A percentile compares a stretch with the other conserved stretches of the same genome.
Conservation (phyloP, 2,797 vertebrate species). For the Intellagama lesueurii region DNA sequence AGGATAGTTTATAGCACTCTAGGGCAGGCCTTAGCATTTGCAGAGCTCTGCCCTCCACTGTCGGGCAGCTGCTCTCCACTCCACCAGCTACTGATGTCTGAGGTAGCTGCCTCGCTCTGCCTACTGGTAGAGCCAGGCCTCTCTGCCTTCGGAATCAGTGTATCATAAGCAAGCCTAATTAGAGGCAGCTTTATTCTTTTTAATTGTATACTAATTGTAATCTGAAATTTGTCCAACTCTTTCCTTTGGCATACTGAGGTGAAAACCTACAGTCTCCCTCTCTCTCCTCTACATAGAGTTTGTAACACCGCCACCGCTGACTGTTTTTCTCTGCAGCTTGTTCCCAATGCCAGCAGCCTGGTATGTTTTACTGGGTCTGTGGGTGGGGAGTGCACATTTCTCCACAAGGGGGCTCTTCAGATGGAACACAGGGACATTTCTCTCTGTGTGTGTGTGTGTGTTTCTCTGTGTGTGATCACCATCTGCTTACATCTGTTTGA, state of each 20-base stretch:
- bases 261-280: background rate
- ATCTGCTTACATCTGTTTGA: slow-evolving; percentile 47
- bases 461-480: background rate
- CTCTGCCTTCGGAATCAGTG: background rate
- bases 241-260: background rate
- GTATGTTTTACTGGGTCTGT: background rate
- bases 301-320: background rate
- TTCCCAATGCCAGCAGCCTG: background rate
- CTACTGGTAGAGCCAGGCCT: background rate
- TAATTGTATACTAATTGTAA: background rate
- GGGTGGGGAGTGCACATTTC: background rate
- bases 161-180: too few relatives aligned
- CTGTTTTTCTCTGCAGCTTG: background rate
- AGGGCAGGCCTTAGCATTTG: too few relatives aligned
- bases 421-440: background rate
- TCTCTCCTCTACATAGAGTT: background rate
- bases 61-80: background rate
- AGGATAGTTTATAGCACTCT: background rate
- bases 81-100: background rate
- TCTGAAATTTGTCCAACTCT: background rate
- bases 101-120: background rate
- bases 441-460: too few relatives aligned
- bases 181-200: background rate
- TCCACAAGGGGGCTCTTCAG: slow-evolving; percentile 56
- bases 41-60: background rate